phyloP scores from a whole-genome alignment of 2,797 vertebrate species.

The Pangasius mekongensis region DNA sequence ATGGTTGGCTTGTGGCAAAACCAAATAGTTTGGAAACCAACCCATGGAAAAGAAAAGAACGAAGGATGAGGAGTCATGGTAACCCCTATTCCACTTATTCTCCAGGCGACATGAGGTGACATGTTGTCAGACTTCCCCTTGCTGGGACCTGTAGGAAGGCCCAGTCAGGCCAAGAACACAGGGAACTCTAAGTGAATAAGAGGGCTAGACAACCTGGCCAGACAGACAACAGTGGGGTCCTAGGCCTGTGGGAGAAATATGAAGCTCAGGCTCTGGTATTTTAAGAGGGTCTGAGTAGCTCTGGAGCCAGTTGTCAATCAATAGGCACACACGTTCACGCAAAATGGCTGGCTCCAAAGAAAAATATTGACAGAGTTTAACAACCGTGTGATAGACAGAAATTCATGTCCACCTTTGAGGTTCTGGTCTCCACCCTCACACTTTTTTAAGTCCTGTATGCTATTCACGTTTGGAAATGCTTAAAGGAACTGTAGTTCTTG shows the following conservation, averaged over 20 bases:
- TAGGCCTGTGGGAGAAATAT: conserved; percentile 81
- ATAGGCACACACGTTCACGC: conserved; percentile 76
- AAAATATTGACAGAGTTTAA: conserved; percentile 73
- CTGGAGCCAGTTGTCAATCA: conserved; percentile 86
- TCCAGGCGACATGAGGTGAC: conserved; percentile 71
- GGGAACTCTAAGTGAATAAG: conserved; percentile 76
- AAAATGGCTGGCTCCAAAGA: conserved; percentile 67
- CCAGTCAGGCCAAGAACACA: conserved; percentile 61
- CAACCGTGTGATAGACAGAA: conserved; percentile 57
- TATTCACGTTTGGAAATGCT: conserved; percentile 1
- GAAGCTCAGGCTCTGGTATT: conserved; percentile 80
- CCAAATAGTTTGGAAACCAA: not conserved
- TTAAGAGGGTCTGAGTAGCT: conserved; percentile 84
- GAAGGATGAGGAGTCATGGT: conserved; percentile 65
- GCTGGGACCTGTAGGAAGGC: conserved; percentile 64
- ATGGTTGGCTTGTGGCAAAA: not conserved
- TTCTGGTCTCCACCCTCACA: conserved; percentile 22
- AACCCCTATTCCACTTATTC: conserved; percentile 52
- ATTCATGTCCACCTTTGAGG: conserved; percentile 60
- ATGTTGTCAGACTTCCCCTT: conserved; percentile 69
- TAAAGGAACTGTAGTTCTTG: conserved; percentile 36
- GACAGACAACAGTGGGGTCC: conserved; percentile 78
- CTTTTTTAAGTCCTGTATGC: not conserved
- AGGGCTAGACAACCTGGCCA: conserved; percentile 69
- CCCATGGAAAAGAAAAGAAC: conserved; percentile 56